Percentiles rank a stretch among this genome's conserved stretches.
phyloP scores from a whole-genome alignment of 2,888 invertebrate genomes.

The Drosophila sordidapex region DNA sequence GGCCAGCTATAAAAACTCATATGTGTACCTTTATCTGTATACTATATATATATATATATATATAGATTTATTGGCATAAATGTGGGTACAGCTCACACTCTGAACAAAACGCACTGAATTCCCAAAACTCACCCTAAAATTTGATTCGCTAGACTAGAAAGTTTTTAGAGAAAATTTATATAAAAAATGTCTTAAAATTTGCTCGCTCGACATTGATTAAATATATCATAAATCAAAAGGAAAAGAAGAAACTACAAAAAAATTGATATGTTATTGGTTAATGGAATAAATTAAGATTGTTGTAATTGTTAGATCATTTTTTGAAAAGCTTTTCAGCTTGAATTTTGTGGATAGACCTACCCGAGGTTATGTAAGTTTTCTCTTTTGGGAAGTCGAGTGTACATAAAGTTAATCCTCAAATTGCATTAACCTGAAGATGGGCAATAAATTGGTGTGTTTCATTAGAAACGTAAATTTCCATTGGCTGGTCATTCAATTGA shows the following conservation, averaged over 20 bases:
- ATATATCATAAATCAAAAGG: neutral
- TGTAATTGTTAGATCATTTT: neutral
- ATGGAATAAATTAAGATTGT: neutral
- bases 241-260: neutral
- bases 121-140: accelerated
- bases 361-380: no score
- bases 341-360: neutral
- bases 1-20: slow-evolving; percentile 4
- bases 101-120: neutral
- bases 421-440: slow-evolving; percentile 1
- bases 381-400: no score
- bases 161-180: neutral
- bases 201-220: neutral
- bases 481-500: slow-evolving; percentile 39
- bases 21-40: neutral
- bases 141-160: neutral
- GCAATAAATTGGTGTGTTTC: slow-evolving; percentile 33
- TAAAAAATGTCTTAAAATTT: no score
- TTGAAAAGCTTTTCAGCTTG: neutral
- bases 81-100: neutral
- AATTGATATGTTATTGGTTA: neutral
- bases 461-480: slow-evolving; percentile 52
- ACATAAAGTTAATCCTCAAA: neutral
- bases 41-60: neutral
- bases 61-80: neutral